Base-by-base conservation (phyloP, 1,140 invertebrate genomes). In the Pygmarrhopalites habei region DNA sequence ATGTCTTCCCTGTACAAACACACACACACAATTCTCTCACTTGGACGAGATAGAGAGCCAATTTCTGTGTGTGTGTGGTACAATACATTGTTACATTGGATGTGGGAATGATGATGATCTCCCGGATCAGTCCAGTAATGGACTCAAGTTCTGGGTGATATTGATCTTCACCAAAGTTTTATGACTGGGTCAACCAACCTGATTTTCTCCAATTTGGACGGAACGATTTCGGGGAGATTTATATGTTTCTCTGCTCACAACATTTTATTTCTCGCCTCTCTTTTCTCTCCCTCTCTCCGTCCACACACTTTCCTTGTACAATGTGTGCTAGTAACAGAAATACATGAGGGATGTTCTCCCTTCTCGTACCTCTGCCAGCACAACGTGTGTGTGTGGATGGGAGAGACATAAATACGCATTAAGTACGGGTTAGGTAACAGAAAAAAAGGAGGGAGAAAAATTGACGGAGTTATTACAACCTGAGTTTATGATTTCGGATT, bases 101-200 rank as follows among this genome's bases (percentile, higher is more conserved):
- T n/a, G n/a, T n/a, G n/a, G n/a, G n/a, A n/a, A n/a, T n/a, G n/a
- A n/a, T n/a, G n/a, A n/a, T n/a, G n/a, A n/a, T n/a, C n/a, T n/a
- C n/a, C n/a, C n/a, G n/a, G n/a, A n/a, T n/a, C n/a, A n/a, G n/a
- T n/a, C n/a, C n/a, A n/a, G n/a, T n/a, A n/a, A n/a, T n/a, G n/a
- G n/a, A n/a, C n/a, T n/a, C n/a, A n/a, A 35, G 32, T 35, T 35
- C 32, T 35, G 5, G 32, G 32, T 53, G 47, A 55, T 65, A 61
- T 60, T 65, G 58, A 65, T 60, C 59, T 15, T n/a, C n/a, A n/a
- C n/a, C 59, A 28, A 47, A 60, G 60, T 67, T 67, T 66, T 67
- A 67, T 63, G 65, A 67, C 55, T 63, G 57, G 65, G 65, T 67
- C 65, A 67, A 63, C 49, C 32, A 67, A 63, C 49, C 35, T 67